Percentiles rank a stretch among this genome's conserved stretches.
Evolutionary conservation across 2,888 invertebrate species (phyloP).

Genomic region (Dastarcus helophoroides): DNA sequence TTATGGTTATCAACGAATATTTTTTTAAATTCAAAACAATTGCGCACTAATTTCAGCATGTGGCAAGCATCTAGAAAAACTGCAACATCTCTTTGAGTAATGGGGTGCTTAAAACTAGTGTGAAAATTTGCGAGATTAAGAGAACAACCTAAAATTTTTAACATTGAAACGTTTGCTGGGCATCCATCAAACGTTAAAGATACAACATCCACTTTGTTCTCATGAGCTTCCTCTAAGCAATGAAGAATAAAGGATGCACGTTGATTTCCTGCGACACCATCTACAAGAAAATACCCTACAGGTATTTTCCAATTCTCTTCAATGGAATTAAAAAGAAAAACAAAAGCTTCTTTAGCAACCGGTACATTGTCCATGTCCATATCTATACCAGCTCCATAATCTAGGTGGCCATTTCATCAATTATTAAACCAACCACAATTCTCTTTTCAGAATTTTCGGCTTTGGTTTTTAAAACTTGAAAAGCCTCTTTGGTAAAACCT

Average conservation of each 20-base stretch:
- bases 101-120: constrained; percentile 3
- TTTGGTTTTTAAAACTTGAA: constrained; percentile 15
- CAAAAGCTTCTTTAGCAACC: constrained; percentile 15
- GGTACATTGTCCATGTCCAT: constrained; percentile 5
- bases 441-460: background rate
- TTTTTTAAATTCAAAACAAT: constrained; percentile 3
- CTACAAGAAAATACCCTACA: constrained; percentile 25
- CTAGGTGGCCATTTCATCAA: background rate
- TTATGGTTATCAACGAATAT: constrained; percentile 1
- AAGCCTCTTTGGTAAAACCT: constrained; percentile 20
- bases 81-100: constrained; percentile 1
- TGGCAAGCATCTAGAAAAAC: constrained; percentile 8
- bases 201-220: constrained; percentile 4
- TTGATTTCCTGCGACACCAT: constrained; percentile 18
- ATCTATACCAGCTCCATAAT: constrained; percentile 1
- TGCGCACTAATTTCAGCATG: constrained; percentile 8
- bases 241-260: constrained; percentile 11
- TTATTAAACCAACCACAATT: background rate
- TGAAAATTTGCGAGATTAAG: constrained; percentile 2
- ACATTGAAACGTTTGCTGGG: constrained; percentile 5
- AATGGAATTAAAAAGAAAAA: constrained; percentile 21
- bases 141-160: background rate
- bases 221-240: constrained; percentile 2
- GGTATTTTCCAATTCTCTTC: constrained; percentile 26
- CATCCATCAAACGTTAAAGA: constrained; percentile 13